Conservation (phyloP, 1,140 invertebrate species). For the Bombus waltoni region DNA sequence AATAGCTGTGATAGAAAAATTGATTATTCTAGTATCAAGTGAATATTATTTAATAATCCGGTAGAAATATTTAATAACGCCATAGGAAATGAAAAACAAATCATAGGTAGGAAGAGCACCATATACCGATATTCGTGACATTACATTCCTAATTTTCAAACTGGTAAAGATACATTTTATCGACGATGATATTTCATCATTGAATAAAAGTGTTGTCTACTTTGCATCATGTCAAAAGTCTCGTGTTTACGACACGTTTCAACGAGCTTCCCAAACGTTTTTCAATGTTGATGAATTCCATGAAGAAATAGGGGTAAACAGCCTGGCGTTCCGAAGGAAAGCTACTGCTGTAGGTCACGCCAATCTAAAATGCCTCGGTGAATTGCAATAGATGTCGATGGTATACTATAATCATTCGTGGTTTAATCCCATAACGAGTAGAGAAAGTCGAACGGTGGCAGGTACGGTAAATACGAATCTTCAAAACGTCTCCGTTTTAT, state of each 20-base stretch:
- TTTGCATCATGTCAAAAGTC: background rate
- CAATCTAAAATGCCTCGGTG: constrained; percentile 21
- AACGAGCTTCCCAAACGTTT: background rate
- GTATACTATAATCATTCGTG: constrained; percentile 61
- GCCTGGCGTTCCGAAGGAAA: background rate
- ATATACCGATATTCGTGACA: too few relatives aligned
- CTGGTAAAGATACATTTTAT: too few relatives aligned
- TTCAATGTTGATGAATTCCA: background rate
- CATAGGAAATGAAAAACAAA: too few relatives aligned
- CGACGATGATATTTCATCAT: too few relatives aligned
- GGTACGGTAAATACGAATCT: constrained; percentile 73
- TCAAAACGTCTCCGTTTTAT: constrained; percentile 72
- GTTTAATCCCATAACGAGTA: constrained; percentile 74
- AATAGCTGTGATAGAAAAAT: background rate
- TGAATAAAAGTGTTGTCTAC: background rate
- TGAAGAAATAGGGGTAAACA: constrained; percentile 16
- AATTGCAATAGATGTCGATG: constrained; percentile 58
- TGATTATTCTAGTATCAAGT: too few relatives aligned
- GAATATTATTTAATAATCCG: too few relatives aligned
- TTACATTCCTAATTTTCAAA: too few relatives aligned
- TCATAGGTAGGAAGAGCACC: too few relatives aligned
- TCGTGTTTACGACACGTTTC: background rate
- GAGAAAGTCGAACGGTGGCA: constrained; percentile 76
- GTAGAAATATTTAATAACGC: too few relatives aligned
- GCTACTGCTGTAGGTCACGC: constrained; percentile 43